phyloP scores from a whole-genome alignment of 2,113 vertebrate genomes.

The Ranitomeya imitator region DNA sequence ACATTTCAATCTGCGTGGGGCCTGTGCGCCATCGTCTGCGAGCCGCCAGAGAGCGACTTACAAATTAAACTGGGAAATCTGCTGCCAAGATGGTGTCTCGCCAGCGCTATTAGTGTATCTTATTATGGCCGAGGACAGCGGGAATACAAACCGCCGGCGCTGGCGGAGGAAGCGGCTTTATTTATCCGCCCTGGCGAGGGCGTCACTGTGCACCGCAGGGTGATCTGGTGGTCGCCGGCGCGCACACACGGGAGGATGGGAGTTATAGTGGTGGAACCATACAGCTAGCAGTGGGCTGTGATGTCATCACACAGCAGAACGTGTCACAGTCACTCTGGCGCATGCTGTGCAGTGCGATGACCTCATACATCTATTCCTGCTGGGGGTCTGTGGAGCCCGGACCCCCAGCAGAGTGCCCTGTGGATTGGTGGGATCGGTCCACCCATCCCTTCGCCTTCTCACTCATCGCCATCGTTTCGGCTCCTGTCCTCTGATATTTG shows the following conservation, averaged over 20 bases:
- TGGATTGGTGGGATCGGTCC: background rate
- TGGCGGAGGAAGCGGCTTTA: background rate
- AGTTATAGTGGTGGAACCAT: no score
- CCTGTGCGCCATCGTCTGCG: background rate
- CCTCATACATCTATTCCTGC: background rate
- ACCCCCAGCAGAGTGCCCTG: background rate
- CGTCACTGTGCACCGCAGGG: background rate
- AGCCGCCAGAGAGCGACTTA: background rate
- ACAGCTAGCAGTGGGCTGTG: background rate
- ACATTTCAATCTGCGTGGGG: background rate
- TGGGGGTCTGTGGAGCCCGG: no score
- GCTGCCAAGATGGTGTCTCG: slow-evolving; percentile 8
- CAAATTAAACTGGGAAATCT: slow-evolving; percentile 29
- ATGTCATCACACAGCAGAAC: background rate
- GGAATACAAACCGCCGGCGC: background rate
- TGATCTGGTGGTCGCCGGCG: background rate
- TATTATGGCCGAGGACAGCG: background rate
- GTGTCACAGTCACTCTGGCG: no score
- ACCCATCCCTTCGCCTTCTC: background rate
- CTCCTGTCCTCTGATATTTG: background rate
- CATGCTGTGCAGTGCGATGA: background rate
- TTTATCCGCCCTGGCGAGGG: background rate
- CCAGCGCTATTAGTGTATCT: background rate
- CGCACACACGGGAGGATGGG: no score
- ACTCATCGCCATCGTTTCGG: background rate